Evolutionary conservation across 2,797 vertebrate species (phyloP), one percentile per base, ranked within the genome.

Genomic region (Zalophus californianus): DNA sequence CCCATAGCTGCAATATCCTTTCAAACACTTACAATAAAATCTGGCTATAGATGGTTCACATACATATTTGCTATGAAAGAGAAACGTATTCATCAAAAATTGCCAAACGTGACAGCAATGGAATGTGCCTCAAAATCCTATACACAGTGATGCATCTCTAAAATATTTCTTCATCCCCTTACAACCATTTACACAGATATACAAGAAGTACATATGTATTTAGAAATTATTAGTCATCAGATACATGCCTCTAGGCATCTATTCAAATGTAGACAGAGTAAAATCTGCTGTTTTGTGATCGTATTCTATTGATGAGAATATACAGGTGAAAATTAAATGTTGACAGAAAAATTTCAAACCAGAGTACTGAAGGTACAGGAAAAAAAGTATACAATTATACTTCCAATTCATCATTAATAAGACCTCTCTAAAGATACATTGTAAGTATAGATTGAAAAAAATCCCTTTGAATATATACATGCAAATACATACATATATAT

Each of bases 11-110:
- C 70, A 88, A 89, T 56, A 83, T 75, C 70, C 78, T 92, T 96
- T 86, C 79, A 94, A 84, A 96, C 35, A 84, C 29, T 83, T 88
- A 60, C 58, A 86, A 58, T 79, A 56, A 90, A 91, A 91, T 89
- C 62, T 90, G n/a, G 20, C 50, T 92, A 86, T 80, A 38, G 64
- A 83, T 72, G 72, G 35, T 41, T 86, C 54, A 80, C 44, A 84
- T 70, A 50, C 13, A 62, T 25, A 18, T 75, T 92, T 95, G 35
- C 60, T 50, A 18, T 64, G 56, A 92, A 86, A 75, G 29, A 84
- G 11, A 96, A 95, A 79, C n/a, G 38, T 35, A 75, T 52, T 72
- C 27, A 70, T 84, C 92, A 9, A 95, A 92, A 86, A 93, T 66
- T 29, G 66, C 35, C 29, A 93, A 84, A 94, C 8, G 5, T 38